Conservation (phyloP, 2,888 invertebrate genomes). For the Camptogramma bilineatum region DNA sequence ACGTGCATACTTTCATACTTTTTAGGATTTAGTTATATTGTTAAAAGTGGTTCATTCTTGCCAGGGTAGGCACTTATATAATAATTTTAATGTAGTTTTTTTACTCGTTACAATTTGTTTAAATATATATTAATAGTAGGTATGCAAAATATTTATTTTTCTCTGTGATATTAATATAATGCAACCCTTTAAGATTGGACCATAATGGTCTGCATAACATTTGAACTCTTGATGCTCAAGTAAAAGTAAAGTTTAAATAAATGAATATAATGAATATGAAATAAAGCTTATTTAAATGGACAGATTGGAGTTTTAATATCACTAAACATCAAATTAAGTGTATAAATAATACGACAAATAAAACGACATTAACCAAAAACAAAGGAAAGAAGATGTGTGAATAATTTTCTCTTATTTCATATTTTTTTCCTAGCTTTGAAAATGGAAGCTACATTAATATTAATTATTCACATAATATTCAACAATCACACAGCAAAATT, state of each 20-base stretch:
- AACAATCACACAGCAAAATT: too few relatives aligned
- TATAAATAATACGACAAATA: background rate
- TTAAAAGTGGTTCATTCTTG: too few relatives aligned
- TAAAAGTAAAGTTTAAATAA: background rate
- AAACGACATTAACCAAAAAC: background rate
- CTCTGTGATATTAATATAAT: background rate
- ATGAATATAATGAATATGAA: background rate
- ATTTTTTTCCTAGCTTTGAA: too few relatives aligned
- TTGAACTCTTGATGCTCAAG: slow-evolving; percentile 1
- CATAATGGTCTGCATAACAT: slow-evolving; percentile 3
- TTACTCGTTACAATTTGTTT: background rate
- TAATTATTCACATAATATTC: too few relatives aligned
- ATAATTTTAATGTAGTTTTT: too few relatives aligned
- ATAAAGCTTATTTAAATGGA: slow-evolving; percentile 10
- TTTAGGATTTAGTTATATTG: too few relatives aligned
- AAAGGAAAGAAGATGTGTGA: background rate
- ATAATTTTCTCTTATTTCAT: background rate
- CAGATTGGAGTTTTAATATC: slow-evolving; percentile 12
- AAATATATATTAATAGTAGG: background rate
- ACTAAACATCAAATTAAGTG: slow-evolving; percentile 2
- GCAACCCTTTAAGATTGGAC: slow-evolving; percentile 14
- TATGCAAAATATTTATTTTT: background rate
- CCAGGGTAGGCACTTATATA: too few relatives aligned
- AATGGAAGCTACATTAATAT: too few relatives aligned
- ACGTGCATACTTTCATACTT: too few relatives aligned